phyloP scores from a whole-genome alignment of 2,888 invertebrate species.

The Mantis religiosa region DNA sequence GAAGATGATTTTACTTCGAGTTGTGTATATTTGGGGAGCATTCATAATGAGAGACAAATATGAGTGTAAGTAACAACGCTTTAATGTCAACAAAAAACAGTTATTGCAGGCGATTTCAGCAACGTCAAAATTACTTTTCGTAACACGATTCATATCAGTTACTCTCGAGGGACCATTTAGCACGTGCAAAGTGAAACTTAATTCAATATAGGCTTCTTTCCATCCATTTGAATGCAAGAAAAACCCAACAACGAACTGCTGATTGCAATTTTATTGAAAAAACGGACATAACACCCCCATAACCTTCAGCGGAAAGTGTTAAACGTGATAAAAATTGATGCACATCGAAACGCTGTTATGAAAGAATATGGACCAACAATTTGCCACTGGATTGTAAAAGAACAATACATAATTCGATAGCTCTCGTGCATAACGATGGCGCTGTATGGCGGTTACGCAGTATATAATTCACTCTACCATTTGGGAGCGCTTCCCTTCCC shows the following conservation, averaged over 20 bases:
- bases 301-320: not conserved
- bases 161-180: too few relatives aligned
- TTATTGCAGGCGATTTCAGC: too few relatives aligned
- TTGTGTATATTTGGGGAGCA: too few relatives aligned
- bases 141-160: too few relatives aligned
- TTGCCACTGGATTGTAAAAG: not conserved
- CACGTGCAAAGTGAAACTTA: too few relatives aligned
- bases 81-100: too few relatives aligned
- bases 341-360: not conserved
- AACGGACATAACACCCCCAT: not conserved
- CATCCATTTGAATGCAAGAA: not conserved
- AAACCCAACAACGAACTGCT: not conserved
- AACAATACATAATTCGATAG: not conserved
- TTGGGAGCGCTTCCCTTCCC: not conserved
- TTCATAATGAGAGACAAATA: too few relatives aligned
- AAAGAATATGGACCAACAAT: not conserved
- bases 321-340: not conserved
- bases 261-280: not conserved
- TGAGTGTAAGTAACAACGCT: too few relatives aligned
- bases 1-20: too few relatives aligned
- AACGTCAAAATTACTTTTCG: too few relatives aligned
- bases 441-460: not conserved
- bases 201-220: too few relatives aligned
- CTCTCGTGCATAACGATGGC: not conserved
- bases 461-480: not conserved